Percentiles rank a stretch among this genome's conserved stretches.
phyloP scores from a whole-genome alignment of 2,113 vertebrate species.

The Lucifuga dentata region DNA sequence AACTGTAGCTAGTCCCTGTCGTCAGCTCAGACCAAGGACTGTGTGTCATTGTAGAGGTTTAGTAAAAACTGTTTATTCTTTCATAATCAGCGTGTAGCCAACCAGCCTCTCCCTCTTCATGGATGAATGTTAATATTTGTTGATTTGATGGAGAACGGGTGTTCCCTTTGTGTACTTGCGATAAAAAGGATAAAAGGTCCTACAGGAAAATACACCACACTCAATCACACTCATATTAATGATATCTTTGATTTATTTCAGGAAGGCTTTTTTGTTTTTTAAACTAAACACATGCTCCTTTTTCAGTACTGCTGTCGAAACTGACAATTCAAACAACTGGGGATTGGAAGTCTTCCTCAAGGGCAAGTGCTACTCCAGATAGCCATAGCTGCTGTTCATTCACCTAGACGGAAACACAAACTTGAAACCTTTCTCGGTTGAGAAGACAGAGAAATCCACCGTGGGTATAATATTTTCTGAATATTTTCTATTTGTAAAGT shows the following conservation, averaged over 20 bases:
- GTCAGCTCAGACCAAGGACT: conserved; percentile 27
- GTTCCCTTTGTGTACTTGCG: conserved; percentile 7
- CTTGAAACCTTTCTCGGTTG: no score
- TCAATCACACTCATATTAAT: conserved; percentile 12
- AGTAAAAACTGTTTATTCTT: not conserved
- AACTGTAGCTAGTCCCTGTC: not conserved
- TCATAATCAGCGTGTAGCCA: conserved; percentile 9
- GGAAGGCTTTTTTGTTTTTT: conserved; percentile 8
- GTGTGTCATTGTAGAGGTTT: conserved; percentile 14
- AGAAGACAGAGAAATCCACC: no score
- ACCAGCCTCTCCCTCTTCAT: conserved; percentile 6
- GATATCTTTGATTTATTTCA: conserved; percentile 34
- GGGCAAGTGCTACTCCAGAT: not conserved
- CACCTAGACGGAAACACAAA: no score
- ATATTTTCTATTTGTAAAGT: no score
- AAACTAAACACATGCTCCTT: not conserved
- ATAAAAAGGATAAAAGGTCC: conserved; percentile 16
- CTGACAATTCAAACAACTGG: not conserved
- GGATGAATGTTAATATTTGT: conserved; percentile 49
- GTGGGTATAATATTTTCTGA: no score
- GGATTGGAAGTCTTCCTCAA: conserved; percentile 22
- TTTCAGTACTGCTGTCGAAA: not conserved
- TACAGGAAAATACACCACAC: conserved; percentile 22
- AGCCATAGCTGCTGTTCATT: no score
- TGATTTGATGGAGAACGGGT: not conserved